Conservation (phyloP, 2,888 invertebrate genomes). For the Craniophora ligustri region DNA sequence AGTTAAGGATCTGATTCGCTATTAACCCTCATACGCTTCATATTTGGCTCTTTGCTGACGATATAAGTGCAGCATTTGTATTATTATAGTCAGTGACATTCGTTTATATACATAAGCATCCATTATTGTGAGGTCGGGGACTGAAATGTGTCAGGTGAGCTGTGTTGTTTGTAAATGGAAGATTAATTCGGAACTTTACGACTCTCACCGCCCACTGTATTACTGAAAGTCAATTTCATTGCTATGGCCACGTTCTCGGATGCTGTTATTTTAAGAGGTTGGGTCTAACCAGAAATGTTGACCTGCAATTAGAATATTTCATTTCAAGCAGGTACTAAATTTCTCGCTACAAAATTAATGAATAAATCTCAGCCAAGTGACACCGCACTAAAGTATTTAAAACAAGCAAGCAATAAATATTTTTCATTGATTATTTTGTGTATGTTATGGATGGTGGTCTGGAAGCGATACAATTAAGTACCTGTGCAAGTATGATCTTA, state of each 20-base stretch:
- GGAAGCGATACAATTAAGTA: slow-evolving; percentile 55
- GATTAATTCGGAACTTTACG: slow-evolving; percentile 46
- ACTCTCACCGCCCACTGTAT: slow-evolving; percentile 24
- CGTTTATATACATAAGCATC: slow-evolving; percentile 37
- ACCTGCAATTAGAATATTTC: not conserved
- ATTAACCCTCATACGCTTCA: slow-evolving; percentile 21
- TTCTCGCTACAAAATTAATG: slow-evolving; percentile 5
- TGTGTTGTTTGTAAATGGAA: slow-evolving; percentile 38
- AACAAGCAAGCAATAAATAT: slow-evolving; percentile 22
- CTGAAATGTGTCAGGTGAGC: slow-evolving; percentile 37
- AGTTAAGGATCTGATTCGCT: slow-evolving; percentile 33
- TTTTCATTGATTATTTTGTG: slow-evolving; percentile 45
- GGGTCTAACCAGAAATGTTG: not conserved
- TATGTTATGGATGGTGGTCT: slow-evolving; percentile 40
- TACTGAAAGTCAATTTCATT: slow-evolving; percentile 38
- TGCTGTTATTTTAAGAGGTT: slow-evolving; percentile 18
- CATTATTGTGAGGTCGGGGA: slow-evolving; percentile 36
- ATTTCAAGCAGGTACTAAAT: slow-evolving; percentile 1
- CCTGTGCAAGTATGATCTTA: slow-evolving; percentile 65
- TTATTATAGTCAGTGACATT: slow-evolving; percentile 45
- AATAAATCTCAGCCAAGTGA: slow-evolving; percentile 22
- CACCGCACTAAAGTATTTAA: slow-evolving; percentile 19
- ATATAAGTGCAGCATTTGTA: slow-evolving; percentile 27
- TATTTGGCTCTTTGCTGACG: slow-evolving; percentile 10
- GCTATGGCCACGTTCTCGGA: slow-evolving; percentile 2